Percentiles rank a stretch among this genome's conserved stretches.
Evolutionary conservation across 1,140 invertebrate species (phyloP).

Genomic region (Drosophila jambulina): DNA sequence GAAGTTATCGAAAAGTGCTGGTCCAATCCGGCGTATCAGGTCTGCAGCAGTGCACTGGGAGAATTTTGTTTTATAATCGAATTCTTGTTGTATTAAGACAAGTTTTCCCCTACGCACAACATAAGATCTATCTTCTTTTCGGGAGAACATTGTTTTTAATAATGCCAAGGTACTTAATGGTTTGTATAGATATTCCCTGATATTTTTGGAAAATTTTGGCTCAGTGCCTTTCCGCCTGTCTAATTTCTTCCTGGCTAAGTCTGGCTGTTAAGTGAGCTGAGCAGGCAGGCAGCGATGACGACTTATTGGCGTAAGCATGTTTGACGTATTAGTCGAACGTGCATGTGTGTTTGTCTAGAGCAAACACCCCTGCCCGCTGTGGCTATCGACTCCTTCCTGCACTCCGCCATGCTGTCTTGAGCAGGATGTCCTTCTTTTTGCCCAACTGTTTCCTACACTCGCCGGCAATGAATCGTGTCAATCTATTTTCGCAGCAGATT

Average conservation of each 20-base stretch:
- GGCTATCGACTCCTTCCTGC: not conserved
- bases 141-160: no score
- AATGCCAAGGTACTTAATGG: no score
- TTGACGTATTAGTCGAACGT: slow-evolving; percentile 75
- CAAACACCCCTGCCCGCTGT: not conserved
- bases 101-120: no score
- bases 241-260: slow-evolving; percentile 26
- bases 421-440: not conserved
- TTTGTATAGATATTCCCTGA: not conserved
- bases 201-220: not conserved
- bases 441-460: not conserved
- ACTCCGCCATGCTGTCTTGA: not conserved
- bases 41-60: slow-evolving; percentile 45
- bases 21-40: slow-evolving; percentile 44
- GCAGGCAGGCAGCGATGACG: slow-evolving; percentile 68
- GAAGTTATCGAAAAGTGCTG: slow-evolving; percentile 82
- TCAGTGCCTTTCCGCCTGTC: slow-evolving; percentile 1
- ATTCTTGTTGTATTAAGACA: no score
- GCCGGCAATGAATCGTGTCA: slow-evolving; percentile 64
- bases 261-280: slow-evolving; percentile 28
- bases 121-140: no score
- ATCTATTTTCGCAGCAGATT: slow-evolving; percentile 63
- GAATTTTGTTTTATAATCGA: not conserved
- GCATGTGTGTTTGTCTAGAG: slow-evolving; percentile 23
- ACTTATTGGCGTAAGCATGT: slow-evolving; percentile 82